phyloP scores from a whole-genome alignment of 2,113 vertebrate genomes.

The Brachypteracias leptosomus region DNA sequence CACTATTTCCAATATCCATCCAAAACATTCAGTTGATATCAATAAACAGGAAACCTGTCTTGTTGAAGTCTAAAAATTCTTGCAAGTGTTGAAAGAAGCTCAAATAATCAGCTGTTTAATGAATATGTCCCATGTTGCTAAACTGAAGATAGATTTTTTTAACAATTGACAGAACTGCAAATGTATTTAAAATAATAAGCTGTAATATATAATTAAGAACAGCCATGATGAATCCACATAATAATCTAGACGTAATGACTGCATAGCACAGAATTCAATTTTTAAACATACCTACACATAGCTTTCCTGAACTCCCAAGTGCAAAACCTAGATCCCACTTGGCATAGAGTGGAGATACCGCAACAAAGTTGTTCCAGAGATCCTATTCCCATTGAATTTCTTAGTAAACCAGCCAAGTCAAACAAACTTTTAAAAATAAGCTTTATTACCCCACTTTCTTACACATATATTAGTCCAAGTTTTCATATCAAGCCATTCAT shows the following conservation, averaged over 20 bases:
- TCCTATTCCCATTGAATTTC: neutral
- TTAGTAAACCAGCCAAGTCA: neutral
- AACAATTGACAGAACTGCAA: neutral
- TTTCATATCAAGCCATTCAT: neutral
- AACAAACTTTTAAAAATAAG: neutral
- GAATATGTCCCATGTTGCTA: neutral
- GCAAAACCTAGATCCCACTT: neutral
- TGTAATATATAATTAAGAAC: neutral
- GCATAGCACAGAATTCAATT: neutral
- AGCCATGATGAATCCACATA: neutral
- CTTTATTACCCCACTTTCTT: neutral
- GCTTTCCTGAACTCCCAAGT: neutral
- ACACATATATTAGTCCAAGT: neutral
- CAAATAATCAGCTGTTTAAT: neutral
- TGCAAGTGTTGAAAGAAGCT: neutral
- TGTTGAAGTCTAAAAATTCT: neutral
- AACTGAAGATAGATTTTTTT: neutral
- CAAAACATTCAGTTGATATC: neutral
- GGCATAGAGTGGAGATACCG: neutral
- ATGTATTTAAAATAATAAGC: neutral
- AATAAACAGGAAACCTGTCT: neutral
- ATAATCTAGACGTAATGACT: neutral
- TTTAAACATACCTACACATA: neutral
- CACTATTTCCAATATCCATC: neutral
- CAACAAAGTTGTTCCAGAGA: neutral